Percentiles rank a stretch among this genome's conserved stretches.
Conservation (phyloP, 2,797 vertebrate species). For the Antennarius maculatus region DNA sequence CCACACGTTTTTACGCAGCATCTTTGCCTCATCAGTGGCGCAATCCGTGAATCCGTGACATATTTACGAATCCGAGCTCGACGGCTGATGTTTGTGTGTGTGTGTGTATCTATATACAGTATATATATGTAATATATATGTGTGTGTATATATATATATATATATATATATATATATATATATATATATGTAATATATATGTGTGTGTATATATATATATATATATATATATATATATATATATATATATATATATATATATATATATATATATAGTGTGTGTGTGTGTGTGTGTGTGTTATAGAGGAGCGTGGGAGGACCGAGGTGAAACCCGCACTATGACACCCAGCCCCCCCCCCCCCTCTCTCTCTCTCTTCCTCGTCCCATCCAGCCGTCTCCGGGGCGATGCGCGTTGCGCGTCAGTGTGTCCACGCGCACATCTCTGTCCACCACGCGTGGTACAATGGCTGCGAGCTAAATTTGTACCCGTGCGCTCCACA, state of each 20-base stretch:
- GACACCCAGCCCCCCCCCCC: conserved; percentile 31
- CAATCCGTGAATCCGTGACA: conserved; percentile 56
- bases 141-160: too few relatives aligned
- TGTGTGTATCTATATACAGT: too few relatives aligned
- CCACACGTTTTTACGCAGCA: conserved; percentile 26
- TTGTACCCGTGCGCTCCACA: neutral
- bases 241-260: too few relatives aligned
- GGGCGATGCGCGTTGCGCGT: conserved; percentile 9
- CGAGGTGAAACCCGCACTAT: conserved; percentile 79
- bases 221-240: too few relatives aligned
- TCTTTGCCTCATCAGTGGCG: conserved; percentile 70
- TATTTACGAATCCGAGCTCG: conserved; percentile 77
- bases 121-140: too few relatives aligned
- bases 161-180: too few relatives aligned
- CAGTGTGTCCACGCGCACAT: conserved; percentile 3
- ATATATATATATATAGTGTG: too few relatives aligned
- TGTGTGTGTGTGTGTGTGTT: too few relatives aligned
- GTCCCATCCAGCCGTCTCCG: conserved; percentile 15
- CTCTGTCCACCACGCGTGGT: conserved; percentile 16
- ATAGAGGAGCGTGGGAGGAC: conserved; percentile 44
- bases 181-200: too few relatives aligned
- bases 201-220: too few relatives aligned
- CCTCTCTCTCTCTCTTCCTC: neutral
- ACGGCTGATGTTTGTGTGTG: neutral
- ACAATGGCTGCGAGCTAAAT: conserved; percentile 4